These are phyloP conservation scores for Triops cancriformis DNA, from an alignment of 1,140 invertebrate species.

Conservation along the genomic window DNA sequence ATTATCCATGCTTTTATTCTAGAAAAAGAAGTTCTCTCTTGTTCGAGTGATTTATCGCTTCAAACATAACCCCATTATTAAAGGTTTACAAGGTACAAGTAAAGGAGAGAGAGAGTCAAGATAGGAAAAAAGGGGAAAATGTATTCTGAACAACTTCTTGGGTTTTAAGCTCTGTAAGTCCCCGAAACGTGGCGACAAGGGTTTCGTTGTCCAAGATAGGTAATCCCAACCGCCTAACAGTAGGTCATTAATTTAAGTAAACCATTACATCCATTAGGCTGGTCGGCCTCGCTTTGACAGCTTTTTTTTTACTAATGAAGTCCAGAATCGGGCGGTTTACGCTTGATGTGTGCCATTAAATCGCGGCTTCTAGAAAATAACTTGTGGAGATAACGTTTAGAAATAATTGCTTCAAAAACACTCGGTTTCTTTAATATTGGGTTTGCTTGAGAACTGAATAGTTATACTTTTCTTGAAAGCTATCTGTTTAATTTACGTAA, in stretches of 20 bases:
- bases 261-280: constrained; percentile 4
- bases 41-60: neutral
- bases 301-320: neutral
- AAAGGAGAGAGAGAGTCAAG: neutral
- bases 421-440: no score
- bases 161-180: neutral
- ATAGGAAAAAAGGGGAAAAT: neutral
- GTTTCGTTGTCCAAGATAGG: neutral
- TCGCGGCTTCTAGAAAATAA: no score
- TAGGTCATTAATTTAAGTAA: neutral
- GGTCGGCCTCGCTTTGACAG: neutral
- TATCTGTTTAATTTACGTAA: no score
- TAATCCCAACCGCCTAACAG: neutral
- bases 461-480: no score
- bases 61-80: neutral
- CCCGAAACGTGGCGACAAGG: neutral
- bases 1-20: neutral
- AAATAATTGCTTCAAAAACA: no score
- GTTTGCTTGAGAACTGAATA: no score
- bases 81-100: neutral
- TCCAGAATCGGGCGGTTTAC: neutral
- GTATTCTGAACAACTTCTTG: neutral
- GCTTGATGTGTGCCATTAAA: neutral
- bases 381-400: no score
- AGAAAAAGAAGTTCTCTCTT: neutral